Evolutionary conservation across 1,140 invertebrate genomes (phyloP).

Genomic region (Drosophila lowei): DNA sequence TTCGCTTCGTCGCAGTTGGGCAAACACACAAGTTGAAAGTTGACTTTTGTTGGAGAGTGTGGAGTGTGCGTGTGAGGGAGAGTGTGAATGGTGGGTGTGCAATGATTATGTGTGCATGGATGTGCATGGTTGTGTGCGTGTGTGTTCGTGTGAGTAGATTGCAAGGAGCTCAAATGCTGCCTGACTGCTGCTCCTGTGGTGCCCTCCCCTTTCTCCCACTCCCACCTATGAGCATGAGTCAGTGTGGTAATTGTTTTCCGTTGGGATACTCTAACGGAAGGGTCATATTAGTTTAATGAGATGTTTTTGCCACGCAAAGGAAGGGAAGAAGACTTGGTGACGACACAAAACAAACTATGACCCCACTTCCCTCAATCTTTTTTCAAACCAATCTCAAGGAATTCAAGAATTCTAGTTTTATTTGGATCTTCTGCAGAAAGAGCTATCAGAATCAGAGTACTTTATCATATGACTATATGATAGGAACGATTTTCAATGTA

Average conservation of each 20-base stretch:
- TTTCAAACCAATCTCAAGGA: too few species aligned
- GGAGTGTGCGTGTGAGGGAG: slow-evolving; percentile 18
- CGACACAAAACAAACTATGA: too few species aligned
- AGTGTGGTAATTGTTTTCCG: slow-evolving; percentile 47
- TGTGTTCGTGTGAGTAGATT: slow-evolving; percentile 13
- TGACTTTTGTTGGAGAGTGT: slow-evolving; percentile 47
- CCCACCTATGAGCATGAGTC: slow-evolving; percentile 29
- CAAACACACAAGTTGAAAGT: slow-evolving; percentile 74
- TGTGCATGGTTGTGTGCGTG: slow-evolving; percentile 7
- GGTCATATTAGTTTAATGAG: too few species aligned
- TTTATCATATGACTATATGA: too few species aligned
- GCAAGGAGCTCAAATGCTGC: slow-evolving; percentile 19
- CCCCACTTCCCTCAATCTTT: too few species aligned
- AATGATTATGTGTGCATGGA: slow-evolving; percentile 43
- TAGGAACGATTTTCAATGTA: too few species aligned
- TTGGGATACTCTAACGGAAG: slow-evolving; percentile 2
- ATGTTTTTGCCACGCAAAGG: too few species aligned
- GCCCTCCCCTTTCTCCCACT: background rate
- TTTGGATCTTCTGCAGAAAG: too few species aligned
- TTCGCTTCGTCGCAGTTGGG: slow-evolving; percentile 76
- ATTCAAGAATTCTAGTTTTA: too few species aligned
- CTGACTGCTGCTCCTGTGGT: slow-evolving; percentile 46
- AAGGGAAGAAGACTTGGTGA: too few species aligned
- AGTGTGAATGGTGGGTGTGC: slow-evolving; percentile 32
- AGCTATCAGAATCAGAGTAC: too few species aligned